phyloP scores from a whole-genome alignment of 2,113 vertebrate species.

The Sardina pilchardus region DNA sequence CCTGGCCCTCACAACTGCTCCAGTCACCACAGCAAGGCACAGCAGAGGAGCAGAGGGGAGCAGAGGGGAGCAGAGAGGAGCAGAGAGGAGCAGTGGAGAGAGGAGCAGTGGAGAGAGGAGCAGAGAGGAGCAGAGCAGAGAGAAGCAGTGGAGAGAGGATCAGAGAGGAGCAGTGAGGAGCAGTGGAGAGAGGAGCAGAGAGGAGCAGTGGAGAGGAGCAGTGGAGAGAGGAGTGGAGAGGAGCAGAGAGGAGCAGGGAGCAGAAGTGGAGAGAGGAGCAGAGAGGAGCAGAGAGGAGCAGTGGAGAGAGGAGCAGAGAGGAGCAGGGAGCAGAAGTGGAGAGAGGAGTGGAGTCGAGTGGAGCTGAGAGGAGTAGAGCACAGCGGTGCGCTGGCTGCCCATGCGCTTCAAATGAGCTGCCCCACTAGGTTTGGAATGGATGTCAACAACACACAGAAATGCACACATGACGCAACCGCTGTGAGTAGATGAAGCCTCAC shows the following conservation, averaged over 20 bases:
- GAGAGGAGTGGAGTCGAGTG: no score
- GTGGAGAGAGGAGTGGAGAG: background rate
- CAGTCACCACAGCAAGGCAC: background rate
- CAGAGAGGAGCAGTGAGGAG: background rate
- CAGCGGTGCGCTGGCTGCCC: background rate
- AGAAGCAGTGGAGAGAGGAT: background rate
- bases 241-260: background rate
- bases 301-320: background rate
- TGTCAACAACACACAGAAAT: background rate
- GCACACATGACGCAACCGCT: background rate
- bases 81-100: background rate
- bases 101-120: background rate
- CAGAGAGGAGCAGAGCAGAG: background rate
- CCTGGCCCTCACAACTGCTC: background rate
- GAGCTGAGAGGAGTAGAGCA: no score
- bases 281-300: no score
- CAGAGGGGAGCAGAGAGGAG: background rate
- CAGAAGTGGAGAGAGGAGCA: background rate
- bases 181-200: background rate
- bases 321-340: background rate
- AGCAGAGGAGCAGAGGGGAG: background rate
- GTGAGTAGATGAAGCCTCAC: background rate
- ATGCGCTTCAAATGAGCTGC: background rate
- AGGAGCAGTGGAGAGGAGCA: background rate
- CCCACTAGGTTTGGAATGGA: background rate